These are phyloP conservation scores for Eupithecia centaureata DNA, from an alignment of 2,888 invertebrate species.

Conservation along the genomic window DNA sequence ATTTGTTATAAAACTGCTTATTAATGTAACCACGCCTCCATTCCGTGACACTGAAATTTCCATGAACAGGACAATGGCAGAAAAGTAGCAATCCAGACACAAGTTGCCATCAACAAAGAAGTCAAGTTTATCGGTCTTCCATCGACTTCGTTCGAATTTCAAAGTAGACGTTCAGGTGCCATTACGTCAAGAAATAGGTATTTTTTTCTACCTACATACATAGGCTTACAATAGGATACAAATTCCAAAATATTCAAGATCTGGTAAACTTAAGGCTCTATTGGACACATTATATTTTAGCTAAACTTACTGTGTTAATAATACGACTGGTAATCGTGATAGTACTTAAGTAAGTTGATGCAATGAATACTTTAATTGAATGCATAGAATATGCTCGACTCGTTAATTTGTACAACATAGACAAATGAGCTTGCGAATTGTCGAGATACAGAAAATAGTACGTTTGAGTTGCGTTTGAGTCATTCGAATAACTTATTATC, in stretches of 20 bases:
- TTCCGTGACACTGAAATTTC: too few relatives aligned
- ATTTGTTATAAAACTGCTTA: too few relatives aligned
- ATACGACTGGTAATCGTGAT: slow-evolving; percentile 74
- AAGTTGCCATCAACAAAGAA: too few relatives aligned
- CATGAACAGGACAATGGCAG: too few relatives aligned
- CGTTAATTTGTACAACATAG: slow-evolving; percentile 33
- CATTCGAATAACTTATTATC: not conserved
- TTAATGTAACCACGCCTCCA: too few relatives aligned
- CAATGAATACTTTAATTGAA: slow-evolving; percentile 55
- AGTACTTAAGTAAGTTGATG: slow-evolving; percentile 70
- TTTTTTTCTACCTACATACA: too few relatives aligned
- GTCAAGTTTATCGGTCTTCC: too few relatives aligned
- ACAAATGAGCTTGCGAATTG: not conserved
- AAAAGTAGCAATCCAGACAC: too few relatives aligned
- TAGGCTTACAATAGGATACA: too few relatives aligned
- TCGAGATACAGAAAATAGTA: not conserved
- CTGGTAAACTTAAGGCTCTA: not conserved
- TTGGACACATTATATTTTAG: slow-evolving; percentile 36
- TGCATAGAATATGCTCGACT: slow-evolving; percentile 62
- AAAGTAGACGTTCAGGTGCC: too few relatives aligned
- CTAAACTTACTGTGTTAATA: slow-evolving; percentile 51
- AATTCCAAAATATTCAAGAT: not conserved
- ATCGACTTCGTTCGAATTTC: too few relatives aligned
- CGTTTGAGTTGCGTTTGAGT: too few relatives aligned
- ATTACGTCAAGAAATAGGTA: not conserved